phyloP scores from a whole-genome alignment of 2,888 invertebrate genomes.

The Agrochola lychnidis region DNA sequence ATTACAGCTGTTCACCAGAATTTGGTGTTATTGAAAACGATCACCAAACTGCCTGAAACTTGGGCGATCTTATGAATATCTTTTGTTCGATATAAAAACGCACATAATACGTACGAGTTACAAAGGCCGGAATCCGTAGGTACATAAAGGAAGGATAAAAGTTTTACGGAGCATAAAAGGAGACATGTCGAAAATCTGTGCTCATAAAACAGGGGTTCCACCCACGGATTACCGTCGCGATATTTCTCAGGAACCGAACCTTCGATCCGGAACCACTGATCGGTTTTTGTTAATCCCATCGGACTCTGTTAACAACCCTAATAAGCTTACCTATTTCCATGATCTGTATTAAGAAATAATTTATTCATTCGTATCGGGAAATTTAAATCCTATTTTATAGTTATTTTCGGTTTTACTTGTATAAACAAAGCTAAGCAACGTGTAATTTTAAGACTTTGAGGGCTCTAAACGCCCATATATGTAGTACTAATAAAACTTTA shows the following conservation, averaged over 20 bases:
- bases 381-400: conserved; percentile 45
- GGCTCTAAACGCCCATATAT: too few relatives aligned
- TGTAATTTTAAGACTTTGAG: neutral
- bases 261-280: conserved; percentile 46
- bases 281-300: conserved; percentile 59
- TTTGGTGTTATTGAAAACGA: conserved; percentile 65
- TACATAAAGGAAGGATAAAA: conserved; percentile 80
- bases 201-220: conserved; percentile 77
- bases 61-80: conserved; percentile 62
- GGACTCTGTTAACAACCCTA: conserved; percentile 63
- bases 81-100: conserved; percentile 64
- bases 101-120: conserved; percentile 68
- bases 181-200: conserved; percentile 83
- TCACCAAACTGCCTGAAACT: conserved; percentile 60
- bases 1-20: conserved; percentile 52
- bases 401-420: conserved; percentile 27
- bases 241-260: conserved; percentile 56
- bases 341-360: conserved; percentile 61
- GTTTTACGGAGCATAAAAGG: conserved; percentile 84
- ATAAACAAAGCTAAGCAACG: conserved; percentile 26
- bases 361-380: conserved; percentile 50
- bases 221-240: conserved; percentile 68
- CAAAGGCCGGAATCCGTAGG: conserved; percentile 74
- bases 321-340: conserved; percentile 61
- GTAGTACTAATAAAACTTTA: too few relatives aligned